Evolutionary conservation across 2,888 invertebrate species (phyloP), one percentile per base, ranked within the genome.

Genomic region (Cerceris rybyensis): DNA sequence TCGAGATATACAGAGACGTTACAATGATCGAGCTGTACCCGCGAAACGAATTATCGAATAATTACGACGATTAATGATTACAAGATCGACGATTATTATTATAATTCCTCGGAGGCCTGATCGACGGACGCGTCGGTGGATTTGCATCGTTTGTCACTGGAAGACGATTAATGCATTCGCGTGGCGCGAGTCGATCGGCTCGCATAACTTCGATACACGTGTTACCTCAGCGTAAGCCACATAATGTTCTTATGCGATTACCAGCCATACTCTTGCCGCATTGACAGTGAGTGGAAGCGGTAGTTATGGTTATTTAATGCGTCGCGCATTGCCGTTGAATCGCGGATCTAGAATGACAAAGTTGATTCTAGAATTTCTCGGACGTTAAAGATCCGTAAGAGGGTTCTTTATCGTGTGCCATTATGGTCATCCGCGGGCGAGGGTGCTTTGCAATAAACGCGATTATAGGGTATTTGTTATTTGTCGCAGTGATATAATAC

Each of bases 71-170:
- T 81, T 83, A 78, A 81, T 67, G 74, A 79, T 81, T 75, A 58
- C 61, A 43, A 54, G 58, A n/a, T 0, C 67, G 75, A 78, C 70
- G 70, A 65, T 80, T 84, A 82, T 80, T 85, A 80, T 85, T 84
- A 82, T 80, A 82, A 80, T 85, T 82, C 75, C 70, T 71, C 69
- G 58, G 66, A 64, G 60, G 65, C 54, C 42, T 76, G 76, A 81
- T 81, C 72, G 81, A 70, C 70, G 76, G 67, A 61, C 59, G 43
- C 58, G 72, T 75, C 82, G 65, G 71, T 75, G 73, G 52, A 66
- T 72, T 72, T 60, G 70, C 71, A 77, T 80, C 85, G 71, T 84
- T 85, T 84, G 77, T 78, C 77, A 78, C 61, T 54, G 69, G n/a
- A 14, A 14, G 59, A 74, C 82, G 82, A 77, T 84, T 82, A 70